phyloP scores from a whole-genome alignment of 2,797 vertebrate genomes.

The Eulemur coronatus region DNA sequence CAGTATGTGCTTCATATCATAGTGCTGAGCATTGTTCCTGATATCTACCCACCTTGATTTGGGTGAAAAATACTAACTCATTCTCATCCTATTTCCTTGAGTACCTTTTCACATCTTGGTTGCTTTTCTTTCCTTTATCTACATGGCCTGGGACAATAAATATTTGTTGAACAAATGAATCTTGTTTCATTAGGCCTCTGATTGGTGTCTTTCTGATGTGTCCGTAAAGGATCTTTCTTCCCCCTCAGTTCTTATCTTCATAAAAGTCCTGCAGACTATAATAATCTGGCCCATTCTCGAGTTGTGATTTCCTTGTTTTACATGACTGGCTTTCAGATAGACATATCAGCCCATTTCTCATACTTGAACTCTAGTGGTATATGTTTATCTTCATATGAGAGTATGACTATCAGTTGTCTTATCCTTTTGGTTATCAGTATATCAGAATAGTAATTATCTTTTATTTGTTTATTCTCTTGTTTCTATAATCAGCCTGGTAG shows the following conservation, averaged over 20 bases:
- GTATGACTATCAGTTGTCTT: neutral
- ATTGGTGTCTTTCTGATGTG: neutral
- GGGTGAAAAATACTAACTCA: neutral
- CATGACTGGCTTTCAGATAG: neutral
- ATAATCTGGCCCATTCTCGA: neutral
- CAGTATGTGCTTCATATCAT: neutral
- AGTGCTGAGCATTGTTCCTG: neutral
- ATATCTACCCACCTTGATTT: neutral
- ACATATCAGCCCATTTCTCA: neutral
- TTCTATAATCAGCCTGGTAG: neutral
- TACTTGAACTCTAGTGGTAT: neutral
- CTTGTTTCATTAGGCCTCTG: neutral
- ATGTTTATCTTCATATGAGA: neutral
- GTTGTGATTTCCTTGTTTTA: neutral
- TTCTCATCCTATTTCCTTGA: neutral
- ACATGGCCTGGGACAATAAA: neutral
- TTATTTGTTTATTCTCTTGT: neutral
- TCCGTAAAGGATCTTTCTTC: neutral
- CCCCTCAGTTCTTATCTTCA: neutral
- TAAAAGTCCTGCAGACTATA: neutral
- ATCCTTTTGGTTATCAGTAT: neutral
- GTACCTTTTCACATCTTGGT: neutral
- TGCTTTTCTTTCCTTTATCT: neutral
- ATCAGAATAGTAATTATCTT: neutral
- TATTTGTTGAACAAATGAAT: conserved; percentile 31